Conservation (phyloP, 2,113 vertebrate genomes). For the Dinomys branickii region DNA sequence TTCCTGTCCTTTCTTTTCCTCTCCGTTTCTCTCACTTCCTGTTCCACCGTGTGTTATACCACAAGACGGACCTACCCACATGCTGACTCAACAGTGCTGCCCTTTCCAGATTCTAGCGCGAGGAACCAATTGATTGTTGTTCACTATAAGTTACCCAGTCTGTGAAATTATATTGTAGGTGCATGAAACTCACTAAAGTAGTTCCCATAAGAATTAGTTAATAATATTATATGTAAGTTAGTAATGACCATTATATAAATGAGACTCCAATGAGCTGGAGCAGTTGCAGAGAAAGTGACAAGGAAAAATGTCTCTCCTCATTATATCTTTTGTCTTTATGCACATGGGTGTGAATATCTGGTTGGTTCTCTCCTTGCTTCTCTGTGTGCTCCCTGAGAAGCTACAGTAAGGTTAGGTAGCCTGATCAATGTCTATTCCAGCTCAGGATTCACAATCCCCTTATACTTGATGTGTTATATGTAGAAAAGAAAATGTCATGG, state of each 20-base stretch:
- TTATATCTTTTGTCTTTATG: not conserved
- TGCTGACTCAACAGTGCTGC: not conserved
- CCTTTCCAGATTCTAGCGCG: not conserved
- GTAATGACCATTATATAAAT: not conserved
- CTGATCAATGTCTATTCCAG: not conserved
- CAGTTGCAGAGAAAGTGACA: not conserved
- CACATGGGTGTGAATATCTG: not conserved
- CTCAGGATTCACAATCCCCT: not conserved
- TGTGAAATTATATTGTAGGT: not conserved
- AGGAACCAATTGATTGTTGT: not conserved
- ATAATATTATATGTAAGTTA: not conserved
- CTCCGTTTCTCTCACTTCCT: not conserved
- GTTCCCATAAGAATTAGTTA: not conserved
- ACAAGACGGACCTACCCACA: not conserved
- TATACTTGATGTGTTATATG: not conserved
- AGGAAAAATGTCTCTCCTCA: not conserved
- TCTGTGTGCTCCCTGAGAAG: not conserved
- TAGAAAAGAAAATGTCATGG: not conserved
- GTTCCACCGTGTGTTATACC: not conserved
- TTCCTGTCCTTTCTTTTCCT: no score
- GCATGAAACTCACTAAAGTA: not conserved
- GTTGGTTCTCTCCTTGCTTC: not conserved
- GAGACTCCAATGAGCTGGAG: not conserved
- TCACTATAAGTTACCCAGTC: not conserved
- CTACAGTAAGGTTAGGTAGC: not conserved